Evolutionary conservation across 2,888 invertebrate species (phyloP).

Genomic region (Toxonevra muliebris): DNA sequence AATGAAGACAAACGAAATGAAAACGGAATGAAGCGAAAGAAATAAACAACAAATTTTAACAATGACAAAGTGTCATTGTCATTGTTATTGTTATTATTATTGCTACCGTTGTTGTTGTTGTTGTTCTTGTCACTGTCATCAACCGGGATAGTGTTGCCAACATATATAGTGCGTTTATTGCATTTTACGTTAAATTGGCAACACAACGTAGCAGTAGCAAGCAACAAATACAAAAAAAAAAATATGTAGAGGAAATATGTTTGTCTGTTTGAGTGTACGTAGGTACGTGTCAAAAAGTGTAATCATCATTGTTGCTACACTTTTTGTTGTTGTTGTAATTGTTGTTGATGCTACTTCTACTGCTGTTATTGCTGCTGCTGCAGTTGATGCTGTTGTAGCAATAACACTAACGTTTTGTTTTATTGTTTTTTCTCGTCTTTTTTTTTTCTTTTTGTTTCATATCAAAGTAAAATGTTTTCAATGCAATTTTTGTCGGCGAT

Average conservation of each 20-base stretch:
- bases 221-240: neutral
- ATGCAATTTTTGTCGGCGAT: no score
- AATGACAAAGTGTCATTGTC: no score
- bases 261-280: conserved; percentile 6
- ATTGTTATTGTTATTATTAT: no score
- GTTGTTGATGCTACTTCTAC: neutral
- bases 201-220: neutral
- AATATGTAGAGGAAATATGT: neutral
- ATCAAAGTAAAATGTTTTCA: no score
- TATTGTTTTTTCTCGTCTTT: neutral
- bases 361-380: neutral
- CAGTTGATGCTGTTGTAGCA: neutral
- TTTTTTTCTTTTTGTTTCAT: no score
- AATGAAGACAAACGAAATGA: no score
- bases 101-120: neutral
- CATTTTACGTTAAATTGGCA: neutral
- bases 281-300: neutral
- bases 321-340: neutral
- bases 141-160: neutral
- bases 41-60: no score
- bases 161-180: neutral
- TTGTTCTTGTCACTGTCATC: conserved; percentile 1
- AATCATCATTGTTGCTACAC: neutral
- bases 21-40: no score
- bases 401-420: neutral